Evolutionary conservation across 2,888 invertebrate species (phyloP).

Genomic region (Pasiphila rectangulata): DNA sequence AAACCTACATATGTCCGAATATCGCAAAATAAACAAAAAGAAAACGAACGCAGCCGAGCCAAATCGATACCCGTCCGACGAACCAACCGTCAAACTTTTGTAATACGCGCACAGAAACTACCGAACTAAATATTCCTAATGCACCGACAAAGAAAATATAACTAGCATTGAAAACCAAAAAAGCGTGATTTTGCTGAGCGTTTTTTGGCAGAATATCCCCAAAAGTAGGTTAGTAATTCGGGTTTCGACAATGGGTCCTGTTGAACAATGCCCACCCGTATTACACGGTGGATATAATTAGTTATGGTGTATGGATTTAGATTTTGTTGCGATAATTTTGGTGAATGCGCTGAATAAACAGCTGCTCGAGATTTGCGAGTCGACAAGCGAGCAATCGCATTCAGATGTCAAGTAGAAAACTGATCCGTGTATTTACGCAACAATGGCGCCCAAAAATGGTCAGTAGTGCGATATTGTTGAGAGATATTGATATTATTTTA

Average conservation of each 20-base stretch:
- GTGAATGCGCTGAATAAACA: conserved; percentile 73
- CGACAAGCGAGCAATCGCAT: conserved; percentile 66
- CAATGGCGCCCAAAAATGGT: conserved; percentile 70
- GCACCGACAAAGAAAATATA: conserved; percentile 66
- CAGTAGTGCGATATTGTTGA: conserved; percentile 40
- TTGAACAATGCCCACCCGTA: conserved; percentile 66
- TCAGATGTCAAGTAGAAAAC: conserved; percentile 76
- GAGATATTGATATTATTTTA: background rate
- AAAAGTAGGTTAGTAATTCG: conserved; percentile 81
- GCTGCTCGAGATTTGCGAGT: conserved; percentile 70
- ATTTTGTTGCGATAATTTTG: conserved; percentile 77
- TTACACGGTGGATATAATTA: conserved; percentile 80
- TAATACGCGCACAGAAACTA: conserved; percentile 47
- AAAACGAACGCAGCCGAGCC: conserved; percentile 56
- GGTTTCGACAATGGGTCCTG: conserved; percentile 54
- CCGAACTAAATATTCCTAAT: conserved; percentile 67
- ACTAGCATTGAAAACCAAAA: conserved; percentile 70
- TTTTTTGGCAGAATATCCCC: conserved; percentile 69
- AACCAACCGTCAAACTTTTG: conserved; percentile 71
- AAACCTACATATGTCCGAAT: conserved; percentile 73
- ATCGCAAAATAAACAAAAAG: conserved; percentile 63
- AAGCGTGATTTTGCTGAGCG: conserved; percentile 67
- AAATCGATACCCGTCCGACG: conserved; percentile 69
- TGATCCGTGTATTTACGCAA: conserved; percentile 59
- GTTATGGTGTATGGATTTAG: conserved; percentile 80